Percentiles rank a stretch among this genome's conserved stretches.
Evolutionary conservation across 1,140 invertebrate genomes (phyloP).

Genomic region (Globodera rostochiensis): DNA sequence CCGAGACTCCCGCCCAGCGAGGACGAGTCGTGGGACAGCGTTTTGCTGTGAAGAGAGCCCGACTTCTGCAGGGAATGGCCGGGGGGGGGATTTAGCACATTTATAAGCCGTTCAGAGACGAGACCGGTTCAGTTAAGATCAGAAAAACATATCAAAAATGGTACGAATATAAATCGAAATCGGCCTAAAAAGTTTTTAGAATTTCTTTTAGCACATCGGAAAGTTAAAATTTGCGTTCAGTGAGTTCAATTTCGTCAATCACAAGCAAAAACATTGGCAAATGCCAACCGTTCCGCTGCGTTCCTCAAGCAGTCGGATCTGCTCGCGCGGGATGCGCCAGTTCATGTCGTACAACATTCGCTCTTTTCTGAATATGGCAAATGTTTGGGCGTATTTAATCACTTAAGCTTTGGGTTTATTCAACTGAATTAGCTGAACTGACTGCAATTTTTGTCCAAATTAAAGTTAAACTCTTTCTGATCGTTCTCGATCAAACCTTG

Average conservation of each 20-base stretch:
- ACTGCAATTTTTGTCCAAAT: background rate
- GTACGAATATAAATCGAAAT: background rate
- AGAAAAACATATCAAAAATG: too few relatives aligned
- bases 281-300: background rate
- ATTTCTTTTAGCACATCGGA: background rate
- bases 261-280: background rate
- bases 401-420: too few relatives aligned
- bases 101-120: background rate
- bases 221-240: too few relatives aligned
- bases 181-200: background rate
- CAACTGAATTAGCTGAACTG: background rate
- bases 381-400: too few relatives aligned
- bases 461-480: background rate
- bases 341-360: conserved; percentile 64
- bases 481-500: too few relatives aligned
- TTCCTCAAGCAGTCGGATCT: conserved; percentile 52
- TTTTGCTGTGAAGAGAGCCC: conserved; percentile 23
- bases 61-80: conserved; percentile 1
- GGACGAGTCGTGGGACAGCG: conserved; percentile 36
- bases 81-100: conserved; percentile 38
- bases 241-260: too few relatives aligned
- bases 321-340: conserved; percentile 61
- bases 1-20: conserved; percentile 45
- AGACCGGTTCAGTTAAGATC: too few relatives aligned
- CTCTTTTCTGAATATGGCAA: conserved; percentile 56